Evolutionary conservation across 2,797 vertebrate species (phyloP).

Genomic region (Strix occidentalis): DNA sequence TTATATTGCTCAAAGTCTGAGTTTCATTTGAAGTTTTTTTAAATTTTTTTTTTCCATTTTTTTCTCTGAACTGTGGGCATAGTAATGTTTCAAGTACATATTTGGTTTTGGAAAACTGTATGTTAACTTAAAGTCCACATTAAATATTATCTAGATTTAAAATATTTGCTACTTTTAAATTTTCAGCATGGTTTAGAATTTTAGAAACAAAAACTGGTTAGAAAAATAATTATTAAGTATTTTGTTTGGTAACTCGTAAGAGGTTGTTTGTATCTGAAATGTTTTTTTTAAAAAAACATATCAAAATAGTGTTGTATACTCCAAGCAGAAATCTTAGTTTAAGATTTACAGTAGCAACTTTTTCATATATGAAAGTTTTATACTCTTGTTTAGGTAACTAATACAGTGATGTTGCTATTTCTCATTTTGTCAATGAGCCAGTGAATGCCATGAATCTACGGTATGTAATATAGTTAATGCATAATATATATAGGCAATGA

Average conservation of each 20-base stretch:
- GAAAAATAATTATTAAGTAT: neutral
- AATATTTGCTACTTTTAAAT: neutral
- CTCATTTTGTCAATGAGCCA: conserved; percentile 51
- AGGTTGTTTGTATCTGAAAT: neutral
- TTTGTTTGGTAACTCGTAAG: neutral
- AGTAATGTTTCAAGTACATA: neutral
- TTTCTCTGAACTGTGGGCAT: neutral
- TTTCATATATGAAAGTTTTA: neutral
- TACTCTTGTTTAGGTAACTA: conserved; percentile 2
- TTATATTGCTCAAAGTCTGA: neutral
- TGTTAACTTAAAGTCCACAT: neutral
- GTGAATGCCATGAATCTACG: conserved; percentile 38
- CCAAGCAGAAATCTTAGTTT: neutral
- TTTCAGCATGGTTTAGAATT: neutral
- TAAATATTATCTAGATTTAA: neutral
- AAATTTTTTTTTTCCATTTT: neutral
- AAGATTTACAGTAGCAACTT: neutral
- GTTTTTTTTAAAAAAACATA: neutral
- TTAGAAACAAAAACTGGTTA: neutral
- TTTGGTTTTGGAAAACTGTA: neutral
- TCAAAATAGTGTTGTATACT: neutral
- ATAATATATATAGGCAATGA: conserved; percentile 67
- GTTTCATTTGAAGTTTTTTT: neutral
- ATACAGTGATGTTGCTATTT: conserved; percentile 24
- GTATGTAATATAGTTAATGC: conserved; percentile 68